Evolutionary conservation across 2,888 invertebrate genomes (phyloP).

Genomic region (Sycophila texana): DNA sequence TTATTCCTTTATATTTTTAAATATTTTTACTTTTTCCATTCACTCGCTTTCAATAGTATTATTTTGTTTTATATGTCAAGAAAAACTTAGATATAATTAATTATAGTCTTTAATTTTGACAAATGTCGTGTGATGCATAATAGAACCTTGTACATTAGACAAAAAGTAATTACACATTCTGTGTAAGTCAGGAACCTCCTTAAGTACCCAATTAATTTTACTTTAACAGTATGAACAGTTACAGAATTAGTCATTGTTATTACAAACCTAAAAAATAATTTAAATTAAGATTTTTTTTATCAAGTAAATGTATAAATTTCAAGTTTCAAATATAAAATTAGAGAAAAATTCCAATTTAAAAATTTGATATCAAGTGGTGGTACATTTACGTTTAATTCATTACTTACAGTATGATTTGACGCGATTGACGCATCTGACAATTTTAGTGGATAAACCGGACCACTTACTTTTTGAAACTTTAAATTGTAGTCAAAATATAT

Average conservation of each 20-base stretch:
- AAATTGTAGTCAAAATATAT: slow-evolving; percentile 75
- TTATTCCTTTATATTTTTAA: too few relatives aligned
- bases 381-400: slow-evolving; percentile 9
- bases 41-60: too few relatives aligned
- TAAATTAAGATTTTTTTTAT: background rate
- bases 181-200: too few relatives aligned
- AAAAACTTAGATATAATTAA: too few relatives aligned
- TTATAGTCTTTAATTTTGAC: too few relatives aligned
- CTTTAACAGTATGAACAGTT: slow-evolving; percentile 3
- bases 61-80: too few relatives aligned
- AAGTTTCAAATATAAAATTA: background rate
- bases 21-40: too few relatives aligned
- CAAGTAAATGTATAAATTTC: background rate
- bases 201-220: slow-evolving; percentile 14
- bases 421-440: slow-evolving; percentile 26
- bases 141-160: too few relatives aligned
- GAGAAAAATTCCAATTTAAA: background rate
- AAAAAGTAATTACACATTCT: too few relatives aligned
- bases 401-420: slow-evolving; percentile 19
- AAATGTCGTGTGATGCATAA: too few relatives aligned
- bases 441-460: slow-evolving; percentile 47
- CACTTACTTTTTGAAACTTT: slow-evolving; percentile 61
- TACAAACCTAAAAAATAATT: slow-evolving; percentile 14
- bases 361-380: background rate
- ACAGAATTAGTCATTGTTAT: slow-evolving; percentile 19